Conservation (phyloP, 2,113 vertebrate species). For the Aldabrachelys gigantea region DNA sequence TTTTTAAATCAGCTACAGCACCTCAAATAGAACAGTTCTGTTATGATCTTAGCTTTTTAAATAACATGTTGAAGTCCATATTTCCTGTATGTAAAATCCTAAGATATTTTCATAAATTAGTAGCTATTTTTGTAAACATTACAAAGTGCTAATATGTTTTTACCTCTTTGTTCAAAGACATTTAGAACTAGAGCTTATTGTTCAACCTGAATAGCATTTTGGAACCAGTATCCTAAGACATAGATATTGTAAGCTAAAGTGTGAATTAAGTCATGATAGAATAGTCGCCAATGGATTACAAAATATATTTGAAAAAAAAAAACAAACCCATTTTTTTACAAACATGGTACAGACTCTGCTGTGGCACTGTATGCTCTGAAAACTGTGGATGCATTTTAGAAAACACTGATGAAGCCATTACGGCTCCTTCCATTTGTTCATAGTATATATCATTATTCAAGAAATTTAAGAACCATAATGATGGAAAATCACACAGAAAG, state of each 20-base stretch:
- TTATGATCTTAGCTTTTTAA: constrained; percentile 1
- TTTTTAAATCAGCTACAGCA: not conserved
- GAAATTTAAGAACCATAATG: constrained; percentile 86
- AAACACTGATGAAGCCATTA: constrained; percentile 84
- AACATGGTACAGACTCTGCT: constrained; percentile 60
- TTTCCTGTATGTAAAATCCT: not conserved
- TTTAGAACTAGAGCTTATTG: not conserved
- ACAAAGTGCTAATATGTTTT: not conserved
- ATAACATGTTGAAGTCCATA: not conserved
- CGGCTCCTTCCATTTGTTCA: constrained; percentile 82
- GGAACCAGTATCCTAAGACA: constrained; percentile 45
- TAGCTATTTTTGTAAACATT: constrained; percentile 31
- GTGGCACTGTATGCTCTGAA: constrained; percentile 53
- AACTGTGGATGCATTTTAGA: constrained; percentile 75
- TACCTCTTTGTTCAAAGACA: constrained; percentile 34
- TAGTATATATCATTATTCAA: constrained; percentile 85
- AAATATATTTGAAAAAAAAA: constrained; percentile 44
- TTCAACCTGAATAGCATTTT: constrained; percentile 11
- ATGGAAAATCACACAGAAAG: constrained; percentile 86
- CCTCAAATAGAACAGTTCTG: constrained; percentile 24
- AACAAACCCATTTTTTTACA: constrained; percentile 41
- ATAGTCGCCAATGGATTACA: constrained; percentile 46
- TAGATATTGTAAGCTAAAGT: constrained; percentile 48
- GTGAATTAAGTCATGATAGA: constrained; percentile 59
- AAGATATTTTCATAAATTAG: constrained; percentile 8